Evolutionary conservation across 2,113 vertebrate species (phyloP).

Genomic region (Anarrhichthys ocellatus): DNA sequence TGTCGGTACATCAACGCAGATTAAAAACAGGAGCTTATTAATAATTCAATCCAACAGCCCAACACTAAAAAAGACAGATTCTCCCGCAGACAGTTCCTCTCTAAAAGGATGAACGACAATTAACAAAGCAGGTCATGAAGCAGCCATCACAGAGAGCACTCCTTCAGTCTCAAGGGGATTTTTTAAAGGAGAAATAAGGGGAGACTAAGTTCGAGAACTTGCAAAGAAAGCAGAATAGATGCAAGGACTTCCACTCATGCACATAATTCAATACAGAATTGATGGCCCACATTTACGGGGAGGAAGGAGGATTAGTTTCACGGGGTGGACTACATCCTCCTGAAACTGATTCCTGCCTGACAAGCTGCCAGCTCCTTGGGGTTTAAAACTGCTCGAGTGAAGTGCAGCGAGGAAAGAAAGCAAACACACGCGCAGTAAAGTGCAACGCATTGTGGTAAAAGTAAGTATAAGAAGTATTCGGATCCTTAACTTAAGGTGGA

Average conservation of each 20-base stretch:
- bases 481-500: not conserved
- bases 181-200: constrained; percentile 10
- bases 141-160: constrained; percentile 11
- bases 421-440: constrained; percentile 21
- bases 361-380: constrained; percentile 25
- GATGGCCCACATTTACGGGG: constrained; percentile 49
- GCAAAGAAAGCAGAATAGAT: constrained; percentile 51
- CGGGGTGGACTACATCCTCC: constrained; percentile 21
- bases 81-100: constrained; percentile 26
- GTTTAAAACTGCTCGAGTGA: constrained; percentile 45
- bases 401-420: not conserved
- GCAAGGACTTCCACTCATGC: constrained; percentile 35
- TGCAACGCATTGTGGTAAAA: not conserved
- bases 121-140: constrained; percentile 30
- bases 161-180: constrained; percentile 1
- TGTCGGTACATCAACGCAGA: constrained; percentile 45
- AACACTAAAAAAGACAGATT: constrained; percentile 54
- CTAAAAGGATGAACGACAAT: constrained; percentile 54
- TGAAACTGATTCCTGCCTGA: constrained; percentile 39
- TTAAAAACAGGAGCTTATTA: constrained; percentile 68
- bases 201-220: constrained; percentile 22
- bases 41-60: constrained; percentile 65
- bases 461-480: not conserved
- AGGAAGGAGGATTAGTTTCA: constrained; percentile 27
- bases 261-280: constrained; percentile 60